Conservation (phyloP, 2,888 invertebrate species). For the Nymphalis polychloros region DNA sequence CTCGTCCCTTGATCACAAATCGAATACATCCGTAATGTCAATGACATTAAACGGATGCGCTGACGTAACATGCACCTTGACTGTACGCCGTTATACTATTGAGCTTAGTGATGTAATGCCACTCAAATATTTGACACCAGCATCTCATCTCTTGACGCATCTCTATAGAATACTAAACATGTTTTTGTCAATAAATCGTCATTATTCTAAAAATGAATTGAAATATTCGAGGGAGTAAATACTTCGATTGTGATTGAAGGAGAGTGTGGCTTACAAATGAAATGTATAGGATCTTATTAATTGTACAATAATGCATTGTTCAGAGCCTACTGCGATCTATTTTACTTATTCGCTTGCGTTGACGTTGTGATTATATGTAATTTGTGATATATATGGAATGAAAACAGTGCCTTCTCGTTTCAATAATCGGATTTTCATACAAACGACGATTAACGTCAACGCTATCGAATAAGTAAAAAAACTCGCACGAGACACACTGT, state of each 20-base stretch:
- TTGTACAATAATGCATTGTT: conserved; percentile 76
- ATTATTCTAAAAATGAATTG: conserved; percentile 18
- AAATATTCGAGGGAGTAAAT: conserved; percentile 39
- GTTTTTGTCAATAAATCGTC: conserved; percentile 25
- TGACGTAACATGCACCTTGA: conserved; percentile 77
- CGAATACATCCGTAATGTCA: conserved; percentile 72
- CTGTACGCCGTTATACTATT: conserved; percentile 61
- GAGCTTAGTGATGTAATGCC: conserved; percentile 58
- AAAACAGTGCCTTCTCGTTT: too few species aligned
- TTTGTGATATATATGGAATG: too few species aligned
- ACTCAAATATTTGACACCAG: conserved; percentile 43
- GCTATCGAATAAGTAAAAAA: too few species aligned
- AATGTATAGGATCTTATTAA: conserved; percentile 69
- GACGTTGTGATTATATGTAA: too few species aligned
- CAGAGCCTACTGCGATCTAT: conserved; percentile 9
- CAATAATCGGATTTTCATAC: too few species aligned
- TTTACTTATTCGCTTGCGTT: too few species aligned
- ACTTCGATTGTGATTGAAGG: conserved; percentile 48
- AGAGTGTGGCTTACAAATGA: conserved; percentile 59
- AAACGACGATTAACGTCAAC: too few species aligned
- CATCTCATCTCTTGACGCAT: conserved; percentile 41
- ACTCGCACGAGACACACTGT: conserved; percentile 26
- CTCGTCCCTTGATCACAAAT: conserved; percentile 51
- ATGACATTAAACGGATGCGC: conserved; percentile 73
- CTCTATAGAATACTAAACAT: conserved; percentile 17